Base-by-base conservation (phyloP, 2,797 vertebrate genomes). In the Peromyscus melanophrys region DNA sequence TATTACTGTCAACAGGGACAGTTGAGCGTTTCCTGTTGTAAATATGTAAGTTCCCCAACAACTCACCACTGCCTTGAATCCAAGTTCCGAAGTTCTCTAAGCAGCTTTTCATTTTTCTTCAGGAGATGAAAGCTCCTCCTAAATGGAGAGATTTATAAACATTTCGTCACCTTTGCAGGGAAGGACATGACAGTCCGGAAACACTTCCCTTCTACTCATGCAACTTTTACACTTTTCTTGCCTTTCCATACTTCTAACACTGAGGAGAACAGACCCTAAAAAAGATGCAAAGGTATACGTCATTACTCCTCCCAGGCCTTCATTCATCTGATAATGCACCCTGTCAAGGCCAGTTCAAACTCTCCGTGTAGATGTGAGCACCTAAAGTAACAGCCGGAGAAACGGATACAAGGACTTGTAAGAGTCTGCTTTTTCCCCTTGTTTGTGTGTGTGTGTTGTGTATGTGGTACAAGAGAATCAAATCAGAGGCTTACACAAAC, bases 71-170 rank as follows among this genome's bases (percentile, higher is more conserved):
- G 99, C 95, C 99, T 99, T 78, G 99, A 99, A 97, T 99, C 99
- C 97, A 99, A 98, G 98, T 99, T 99, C 98, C 99, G 99, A 98
- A 99, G 99, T 98, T 99, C 99, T 98, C 99, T 99, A 97, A 99
- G 99, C 73, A 99, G 98, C 98, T 99, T 99, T 98, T 99, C 99
- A 75, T 99, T 99, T 99, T 99, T 99, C 98, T 99, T 99, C 98
- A 99, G 97, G 97, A 99, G 99, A 99, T 99, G 99, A 98, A 99
- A 99, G 98, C 99, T 99, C 97, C 99, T 99, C 99, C 99, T 99
- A 99, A 96, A 99, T 1, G 92, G 90, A 98, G 97, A 96, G 98
- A 98, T 98, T 98, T 95, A 97, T 78, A 96, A 98, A 98, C 71
- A 97, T 93, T 98, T 98, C 85, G 98, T 97, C 71, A 98, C 43